Base-by-base conservation (phyloP, 2,888 invertebrate species). In the Globia sparganii region DNA sequence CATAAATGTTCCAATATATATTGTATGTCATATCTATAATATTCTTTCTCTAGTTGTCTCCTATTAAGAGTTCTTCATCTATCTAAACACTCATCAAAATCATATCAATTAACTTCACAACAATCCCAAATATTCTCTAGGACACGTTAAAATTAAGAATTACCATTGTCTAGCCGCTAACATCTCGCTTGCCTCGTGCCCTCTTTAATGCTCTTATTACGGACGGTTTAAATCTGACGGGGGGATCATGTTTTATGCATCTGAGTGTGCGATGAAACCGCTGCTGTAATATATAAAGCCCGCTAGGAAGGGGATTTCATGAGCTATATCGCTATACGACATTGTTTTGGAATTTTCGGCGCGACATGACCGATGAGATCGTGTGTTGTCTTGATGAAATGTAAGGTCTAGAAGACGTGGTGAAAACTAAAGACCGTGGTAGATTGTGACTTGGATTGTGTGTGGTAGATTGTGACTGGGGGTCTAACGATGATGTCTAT, bases 161-260 rank as follows among this genome's bases (percentile, higher is more conserved):
- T 90, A 87, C 89, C 87, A 71, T 70, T 61, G 64, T 84, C 88
- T 87, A 85, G 86, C 86, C 74, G 84, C 83, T 86, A 88, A 86
- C 90, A 89, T 91, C 90, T 90, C 89, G 86, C 84, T 87, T 91
- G 91, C 90, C 90, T 91, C 90, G 91, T 92, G 91, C 90, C 92
- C 92, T 90, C 92, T 91, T 92, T 95, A 95, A 95, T 96, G 94
- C 92, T 96, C 95, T 96, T 96, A 96, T 96, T 96, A 95, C 96
- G 92, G 93, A 93, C 94, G 94, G 95, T 95, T 96, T 96, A 96
- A 96, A 96, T 96, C 96, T 95, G 95, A 96, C 95, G 95, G 91
- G 88, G 91, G 93, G 94, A 94, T 96, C 96, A 96, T 96, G 96
- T 96, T 95, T 96, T 96, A 96, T 96, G 96, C 96, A 96, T 96